Evolutionary conservation across 2,888 invertebrate genomes (phyloP), one percentile per base, ranked within the genome.

Genomic region (Meandrusa payeni): DNA sequence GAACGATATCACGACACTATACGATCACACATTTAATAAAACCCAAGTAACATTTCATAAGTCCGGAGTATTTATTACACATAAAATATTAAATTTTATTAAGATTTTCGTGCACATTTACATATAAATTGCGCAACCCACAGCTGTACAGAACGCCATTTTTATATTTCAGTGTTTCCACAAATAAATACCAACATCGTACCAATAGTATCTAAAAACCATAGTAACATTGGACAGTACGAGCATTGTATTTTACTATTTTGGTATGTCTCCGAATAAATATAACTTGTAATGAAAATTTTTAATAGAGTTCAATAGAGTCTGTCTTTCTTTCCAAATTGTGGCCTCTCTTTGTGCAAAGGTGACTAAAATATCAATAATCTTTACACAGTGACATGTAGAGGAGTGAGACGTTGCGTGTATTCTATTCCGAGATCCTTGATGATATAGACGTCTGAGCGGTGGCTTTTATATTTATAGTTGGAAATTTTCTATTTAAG

Each of bases 101-200:
- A 57, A 65, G 69, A 69, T 74, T 76, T 80, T 75, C 64, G 67
- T 71, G 72, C 71, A 77, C 74, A 81, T 83, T 85, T 85, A 85
- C 76, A 78, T 77, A 70, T 74, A 85, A 86, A 86, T 87, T 87
- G 87, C 87, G 87, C 87, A 87, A 86, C 80, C 82, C 73, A 75
- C 85, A 86, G 82, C 85, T 86, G 83, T 81, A 79, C 62, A 66
- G 72, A 82, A 83, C 87, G 75, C 86, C 81, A 86, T 86, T 82
- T 82, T 85, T 76, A 64, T 69, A 61, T 62, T 59, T 64, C 47
- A 56, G 64, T 74, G 73, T 71, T 80, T 59, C 66, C 53, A 47
- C 41, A 44, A 47, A 39, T 46, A 47, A 55, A 41, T 44, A 47
- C 40, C n/a, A 28, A 29, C 7, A 15, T 22, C 17, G 19, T 4